Percentiles rank a stretch among this genome's conserved stretches.
Conservation (phyloP, 1,140 invertebrate species). For the Lycorma delicatula region DNA sequence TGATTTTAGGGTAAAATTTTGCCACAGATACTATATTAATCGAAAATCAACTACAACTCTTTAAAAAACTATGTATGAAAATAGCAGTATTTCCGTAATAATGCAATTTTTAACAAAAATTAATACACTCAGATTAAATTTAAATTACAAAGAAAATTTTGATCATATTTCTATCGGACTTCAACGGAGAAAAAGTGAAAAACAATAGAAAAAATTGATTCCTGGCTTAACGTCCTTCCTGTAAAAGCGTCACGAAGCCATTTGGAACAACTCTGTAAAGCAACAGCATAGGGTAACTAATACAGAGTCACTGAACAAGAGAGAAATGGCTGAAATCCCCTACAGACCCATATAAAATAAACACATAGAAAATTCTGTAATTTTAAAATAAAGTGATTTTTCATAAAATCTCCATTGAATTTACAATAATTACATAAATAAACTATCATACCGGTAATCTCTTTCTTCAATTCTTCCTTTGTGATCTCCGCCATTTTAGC, state of each 20-base stretch:
- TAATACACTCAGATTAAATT: neutral
- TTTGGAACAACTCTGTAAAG: neutral
- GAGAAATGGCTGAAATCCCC: constrained; percentile 42
- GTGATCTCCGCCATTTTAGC: constrained; percentile 55
- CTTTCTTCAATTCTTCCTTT: constrained; percentile 57
- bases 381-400: neutral
- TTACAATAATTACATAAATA: constrained; percentile 8
- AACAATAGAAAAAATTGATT: neutral
- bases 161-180: neutral
- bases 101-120: neutral
- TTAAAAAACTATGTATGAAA: neutral
- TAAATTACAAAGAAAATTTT: neutral
- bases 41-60: neutral
- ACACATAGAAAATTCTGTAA: neutral
- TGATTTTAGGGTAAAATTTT: neutral
- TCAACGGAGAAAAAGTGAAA: neutral
- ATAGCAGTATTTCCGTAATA: neutral
- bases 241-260: neutral
- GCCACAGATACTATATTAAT: neutral
- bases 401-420: neutral
- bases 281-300: neutral
- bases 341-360: constrained; percentile 28
- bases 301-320: constrained; percentile 35
- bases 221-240: neutral
- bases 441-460: constrained; percentile 54